Conservation (phyloP, 1,140 invertebrate species). For the Drosophila guanche region DNA sequence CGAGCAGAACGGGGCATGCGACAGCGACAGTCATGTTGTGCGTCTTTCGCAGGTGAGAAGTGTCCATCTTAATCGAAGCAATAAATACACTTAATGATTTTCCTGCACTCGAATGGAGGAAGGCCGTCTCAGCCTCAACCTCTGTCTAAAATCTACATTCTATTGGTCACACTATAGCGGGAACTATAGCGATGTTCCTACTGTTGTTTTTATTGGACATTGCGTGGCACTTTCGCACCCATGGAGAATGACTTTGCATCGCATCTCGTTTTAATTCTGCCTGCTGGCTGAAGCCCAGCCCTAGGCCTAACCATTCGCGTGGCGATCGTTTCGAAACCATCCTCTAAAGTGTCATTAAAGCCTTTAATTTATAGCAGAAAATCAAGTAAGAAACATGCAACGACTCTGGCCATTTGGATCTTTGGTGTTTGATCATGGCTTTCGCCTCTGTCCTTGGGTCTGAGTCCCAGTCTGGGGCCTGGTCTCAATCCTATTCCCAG, state of each 20-base stretch:
- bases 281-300: slow-evolving; percentile 41
- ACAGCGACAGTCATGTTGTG: slow-evolving; percentile 18
- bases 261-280: slow-evolving; percentile 17
- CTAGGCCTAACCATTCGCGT: slow-evolving; percentile 70
- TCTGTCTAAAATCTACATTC: slow-evolving; percentile 57
- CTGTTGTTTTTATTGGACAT: slow-evolving; percentile 54
- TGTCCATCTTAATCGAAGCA: slow-evolving; percentile 82
- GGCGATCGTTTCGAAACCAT: slow-evolving; percentile 57
- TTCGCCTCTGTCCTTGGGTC: slow-evolving; percentile 43
- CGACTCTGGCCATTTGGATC: slow-evolving; percentile 60
- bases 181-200: slow-evolving; percentile 37
- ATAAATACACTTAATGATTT: slow-evolving; percentile 82
- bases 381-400: slow-evolving; percentile 81
- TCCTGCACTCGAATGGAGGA: slow-evolving; percentile 67
- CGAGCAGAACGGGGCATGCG: neutral
- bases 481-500: slow-evolving; percentile 26
- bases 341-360: slow-evolving; percentile 81
- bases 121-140: slow-evolving; percentile 22
- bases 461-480: slow-evolving; percentile 14
- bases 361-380: slow-evolving; percentile 82
- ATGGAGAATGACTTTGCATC: slow-evolving; percentile 61
- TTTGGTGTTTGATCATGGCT: slow-evolving; percentile 50
- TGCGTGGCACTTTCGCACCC: slow-evolving; percentile 81
- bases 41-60: slow-evolving; percentile 75
- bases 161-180: slow-evolving; percentile 74